Evolutionary conservation across 2,113 vertebrate species (phyloP).

Genomic region (Amphiprion percula): DNA sequence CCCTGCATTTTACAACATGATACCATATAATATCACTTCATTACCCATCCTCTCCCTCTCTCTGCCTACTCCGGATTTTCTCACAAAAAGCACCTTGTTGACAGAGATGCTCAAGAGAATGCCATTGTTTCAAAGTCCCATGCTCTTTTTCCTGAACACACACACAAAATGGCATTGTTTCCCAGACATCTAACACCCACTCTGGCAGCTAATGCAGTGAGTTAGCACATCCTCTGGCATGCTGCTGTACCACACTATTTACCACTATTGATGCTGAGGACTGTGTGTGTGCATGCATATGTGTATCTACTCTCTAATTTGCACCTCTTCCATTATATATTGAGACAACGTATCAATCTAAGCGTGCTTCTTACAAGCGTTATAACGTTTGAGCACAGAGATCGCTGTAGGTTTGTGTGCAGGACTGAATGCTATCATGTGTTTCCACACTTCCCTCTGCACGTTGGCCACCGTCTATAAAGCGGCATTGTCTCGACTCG

Average conservation of each 20-base stretch:
- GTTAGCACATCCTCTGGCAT: conserved; percentile 81
- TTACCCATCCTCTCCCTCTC: conserved; percentile 36
- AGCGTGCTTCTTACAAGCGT: conserved; percentile 4
- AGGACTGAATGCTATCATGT: background rate
- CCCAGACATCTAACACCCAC: conserved; percentile 77
- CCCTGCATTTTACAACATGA: conserved; percentile 51
- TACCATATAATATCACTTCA: conserved; percentile 59
- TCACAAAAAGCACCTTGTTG: conserved; percentile 73
- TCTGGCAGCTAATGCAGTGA: conserved; percentile 72
- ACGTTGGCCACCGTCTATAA: conserved; percentile 41
- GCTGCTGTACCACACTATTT: conserved; percentile 59
- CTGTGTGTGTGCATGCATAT: conserved; percentile 15
- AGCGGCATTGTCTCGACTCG: conserved; percentile 62
- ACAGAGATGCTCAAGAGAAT: conserved; percentile 77
- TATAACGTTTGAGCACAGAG: conserved; percentile 40
- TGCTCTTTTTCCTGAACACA: conserved; percentile 20
- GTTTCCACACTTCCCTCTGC: conserved; percentile 28
- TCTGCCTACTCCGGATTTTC: conserved; percentile 58
- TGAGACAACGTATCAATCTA: conserved; percentile 17
- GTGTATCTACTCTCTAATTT: conserved; percentile 26
- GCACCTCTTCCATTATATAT: background rate
- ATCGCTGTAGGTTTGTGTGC: conserved; percentile 32
- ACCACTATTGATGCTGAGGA: conserved; percentile 44
- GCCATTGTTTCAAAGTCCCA: conserved; percentile 77
- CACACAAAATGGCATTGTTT: conserved; percentile 84